Base-by-base conservation (phyloP, 2,113 vertebrate species). In the Tychaedon coryphoeus region DNA sequence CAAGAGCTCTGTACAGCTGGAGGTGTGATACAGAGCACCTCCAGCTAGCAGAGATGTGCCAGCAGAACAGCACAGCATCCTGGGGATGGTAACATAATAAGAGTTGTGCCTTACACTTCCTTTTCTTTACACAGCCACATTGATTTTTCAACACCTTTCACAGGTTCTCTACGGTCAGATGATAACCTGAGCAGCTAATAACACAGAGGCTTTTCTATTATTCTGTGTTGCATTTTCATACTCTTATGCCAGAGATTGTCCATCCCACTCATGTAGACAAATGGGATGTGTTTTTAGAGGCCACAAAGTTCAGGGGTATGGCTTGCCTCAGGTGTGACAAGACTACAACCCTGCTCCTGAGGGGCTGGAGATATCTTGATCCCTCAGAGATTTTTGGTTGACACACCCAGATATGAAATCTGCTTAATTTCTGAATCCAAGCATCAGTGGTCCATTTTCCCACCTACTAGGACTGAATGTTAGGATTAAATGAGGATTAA, bases 271-370 rank as follows among this genome's bases (percentile, higher is more conserved):
- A 2, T 5, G 19, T 0, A 25, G 54, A 69, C 1, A 56, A 61
- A 40, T 8, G 6, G 6, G 5, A 18, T 23, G 1, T 0, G 2
- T 31, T 81, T 81, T 45, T 7, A 56, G 19, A 61, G 16, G 12
- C 16, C 18, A 25, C 18, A 10, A 6, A 33, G 18, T 25, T 62
- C n/a, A 72, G 18, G 19, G 19, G 19, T 72, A 40, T 47, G 45
- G 19, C 29, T 65, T 70, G 12, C 8, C 19, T 4, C 33, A 78
- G 5, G 3, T 20, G 26, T 10, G 78, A 23, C 2, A 20, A 82
- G 67, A 36, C 6, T 31, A 7, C 58, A 54, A 2, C 25, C 5
- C 5, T 8, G 36, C 25, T 75, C 45, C 57, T 29, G 25, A 83
- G 17, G 7, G 18, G 5, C 0, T 58, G 53, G 48, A 64, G 43